Base-by-base conservation (phyloP, 2,113 vertebrate genomes). In the Nibea coibor region DNA sequence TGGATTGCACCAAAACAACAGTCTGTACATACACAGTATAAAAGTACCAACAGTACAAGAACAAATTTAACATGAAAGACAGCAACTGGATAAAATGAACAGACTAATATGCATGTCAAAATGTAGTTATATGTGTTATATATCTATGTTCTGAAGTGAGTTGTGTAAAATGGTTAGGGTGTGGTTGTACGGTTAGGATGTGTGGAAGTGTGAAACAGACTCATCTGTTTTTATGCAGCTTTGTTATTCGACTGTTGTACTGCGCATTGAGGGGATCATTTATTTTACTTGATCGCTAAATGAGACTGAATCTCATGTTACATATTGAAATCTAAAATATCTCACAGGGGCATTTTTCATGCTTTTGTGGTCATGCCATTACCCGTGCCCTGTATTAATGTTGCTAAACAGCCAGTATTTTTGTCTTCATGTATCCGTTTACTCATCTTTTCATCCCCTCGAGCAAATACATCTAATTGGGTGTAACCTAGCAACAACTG, bases 401-500 rank as follows among this genome's bases (percentile, higher is more conserved):
- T 24, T 67, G n/a, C 77, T 28, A 10, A n/a, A 53, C 57, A 16
- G 14, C 45, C 19, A 11, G 15, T 70, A 69, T 28, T 19, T 45
- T 1, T 58, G 24, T 72, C 9, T 39, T 51, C 10, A 2, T 75
- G 7, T 15, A 3, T 26, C 26, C 84, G 75, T 83, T 59, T 84
- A 47, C 75, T 79, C 10, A 68, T 63, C 74, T 19, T 54, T 43
- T 83, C 79, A 51, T 61, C 82, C 5, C 65, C 53, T 10, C 24
- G 68, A 81, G 77, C 79, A 89, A 86, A 92, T 14, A 80, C 16
- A 24, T 53, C 20, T 72, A 62, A 64, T 50, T 69, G 39, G 24
- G 45, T 62, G 84, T 82, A 80, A 35, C 83, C 69, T 75, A 61
- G 85, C 79, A 84, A 87, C 87, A 11, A 2, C n/a, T 15, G 54